phyloP scores from a whole-genome alignment of 2,113 vertebrate genomes.

The Nettapus auritus region DNA sequence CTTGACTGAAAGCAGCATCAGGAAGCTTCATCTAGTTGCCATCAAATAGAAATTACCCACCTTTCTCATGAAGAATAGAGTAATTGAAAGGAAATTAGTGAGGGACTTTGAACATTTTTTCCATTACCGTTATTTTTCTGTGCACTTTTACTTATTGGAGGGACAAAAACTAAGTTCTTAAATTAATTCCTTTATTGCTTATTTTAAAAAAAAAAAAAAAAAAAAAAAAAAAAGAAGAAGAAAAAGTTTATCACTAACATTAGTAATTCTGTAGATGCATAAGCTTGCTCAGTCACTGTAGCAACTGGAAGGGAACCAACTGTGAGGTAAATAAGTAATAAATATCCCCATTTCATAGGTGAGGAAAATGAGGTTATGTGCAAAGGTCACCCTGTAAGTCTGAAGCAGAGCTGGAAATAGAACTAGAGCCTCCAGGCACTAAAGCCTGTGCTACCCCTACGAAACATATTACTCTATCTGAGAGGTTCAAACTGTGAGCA shows the following conservation, averaged over 20 bases:
- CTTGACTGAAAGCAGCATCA: neutral
- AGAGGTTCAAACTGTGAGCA: neutral
- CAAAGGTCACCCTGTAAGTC: constrained; percentile 61
- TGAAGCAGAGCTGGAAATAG: constrained; percentile 62
- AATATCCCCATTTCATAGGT: constrained; percentile 64
- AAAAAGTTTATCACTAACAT: neutral
- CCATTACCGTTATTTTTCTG: neutral
- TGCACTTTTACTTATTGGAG: neutral
- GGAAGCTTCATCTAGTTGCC: neutral
- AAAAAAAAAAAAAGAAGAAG: neutral
- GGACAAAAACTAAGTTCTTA: neutral
- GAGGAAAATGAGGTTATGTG: constrained; percentile 59
- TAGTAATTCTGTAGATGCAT: constrained; percentile 33
- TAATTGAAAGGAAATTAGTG: neutral
- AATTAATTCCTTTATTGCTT: neutral
- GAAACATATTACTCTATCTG: neutral
- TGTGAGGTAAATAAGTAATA: constrained; percentile 71
- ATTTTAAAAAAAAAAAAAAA: neutral
- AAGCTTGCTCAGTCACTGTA: constrained; percentile 42
- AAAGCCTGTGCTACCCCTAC: constrained; percentile 28
- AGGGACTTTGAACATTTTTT: neutral
- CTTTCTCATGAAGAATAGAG: neutral
- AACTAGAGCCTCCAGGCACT: constrained; percentile 46
- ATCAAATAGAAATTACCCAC: neutral
- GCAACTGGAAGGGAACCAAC: constrained; percentile 64